Evolutionary conservation across 2,888 invertebrate species (phyloP).

Genomic region (Drosophila meridiana): DNA sequence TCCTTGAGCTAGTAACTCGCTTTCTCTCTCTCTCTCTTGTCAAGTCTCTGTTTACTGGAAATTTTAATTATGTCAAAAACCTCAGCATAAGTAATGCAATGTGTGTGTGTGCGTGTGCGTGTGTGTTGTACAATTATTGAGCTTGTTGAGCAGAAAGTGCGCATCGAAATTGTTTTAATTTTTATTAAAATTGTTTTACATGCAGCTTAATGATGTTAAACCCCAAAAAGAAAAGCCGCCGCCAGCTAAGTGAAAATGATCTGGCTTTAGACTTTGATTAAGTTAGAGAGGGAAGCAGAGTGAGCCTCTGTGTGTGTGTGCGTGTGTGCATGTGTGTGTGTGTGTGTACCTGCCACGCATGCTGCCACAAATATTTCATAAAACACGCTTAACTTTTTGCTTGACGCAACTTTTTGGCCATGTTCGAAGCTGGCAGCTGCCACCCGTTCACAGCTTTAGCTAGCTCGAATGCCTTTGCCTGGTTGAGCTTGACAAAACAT

Average conservation of each 20-base stretch:
- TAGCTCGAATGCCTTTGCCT: slow-evolving; percentile 8
- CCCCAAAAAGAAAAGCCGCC: slow-evolving; percentile 18
- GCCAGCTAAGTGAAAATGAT: slow-evolving; percentile 39
- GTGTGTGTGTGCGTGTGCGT: slow-evolving; percentile 11
- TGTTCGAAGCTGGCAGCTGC: slow-evolving; percentile 50
- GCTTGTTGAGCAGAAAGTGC: slow-evolving; percentile 58
- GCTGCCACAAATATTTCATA: slow-evolving; percentile 63
- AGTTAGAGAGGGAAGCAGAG: neutral
- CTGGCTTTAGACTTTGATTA: slow-evolving; percentile 18
- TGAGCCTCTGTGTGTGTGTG: neutral
- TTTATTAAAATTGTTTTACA: slow-evolving; percentile 58
- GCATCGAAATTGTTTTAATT: slow-evolving; percentile 48
- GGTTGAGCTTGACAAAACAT: slow-evolving; percentile 38
- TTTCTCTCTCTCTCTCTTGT: neutral
- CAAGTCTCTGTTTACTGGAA: slow-evolving; percentile 11
- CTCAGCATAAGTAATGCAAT: slow-evolving; percentile 37
- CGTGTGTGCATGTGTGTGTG: neutral
- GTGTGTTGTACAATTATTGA: slow-evolving; percentile 62
- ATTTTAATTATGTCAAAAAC: slow-evolving; percentile 54
- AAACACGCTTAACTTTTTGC: slow-evolving; percentile 46
- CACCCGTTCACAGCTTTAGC: slow-evolving; percentile 2
- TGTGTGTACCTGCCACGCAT: slow-evolving; percentile 39
- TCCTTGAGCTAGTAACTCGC: slow-evolving; percentile 30
- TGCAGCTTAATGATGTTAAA: slow-evolving; percentile 49
- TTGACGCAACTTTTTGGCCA: slow-evolving; percentile 42